Base-by-base conservation (phyloP, 2,888 invertebrate species). In the Xestia rhomboidea region DNA sequence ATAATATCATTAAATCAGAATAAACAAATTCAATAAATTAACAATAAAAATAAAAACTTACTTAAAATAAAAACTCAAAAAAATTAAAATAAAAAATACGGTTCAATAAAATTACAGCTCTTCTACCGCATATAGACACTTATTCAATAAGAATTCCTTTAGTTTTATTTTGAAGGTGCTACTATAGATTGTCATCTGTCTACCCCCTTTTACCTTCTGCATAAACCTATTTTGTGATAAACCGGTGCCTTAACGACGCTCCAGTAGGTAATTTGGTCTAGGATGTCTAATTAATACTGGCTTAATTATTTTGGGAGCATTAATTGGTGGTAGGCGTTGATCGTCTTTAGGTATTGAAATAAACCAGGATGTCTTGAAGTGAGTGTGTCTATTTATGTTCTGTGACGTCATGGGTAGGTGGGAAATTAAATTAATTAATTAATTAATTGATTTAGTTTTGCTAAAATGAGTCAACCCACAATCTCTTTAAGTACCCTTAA, bases 201-300 rank as follows among this genome's bases (percentile, higher is more conserved):
- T 30, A 30, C 10, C 8, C 2, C 30, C 18, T 21, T 15, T 15
- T 4, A 11, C 34, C 57, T 79, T 74, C 57, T 81, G 41, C 11
- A 11, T 15, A 4, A 38, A 49, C 10, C 41, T 81, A 8, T 60
- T 27, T 44, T n/a, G 34, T 51, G 44, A 27, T 18, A 68, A 21
- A 64, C 68, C 34, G 63, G 57, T 21, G 73, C 64, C 73, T 74
- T 86, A 89, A 89, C 79, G 89, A 88, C 62, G 81, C 70, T 68
- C 62, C 72, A 60, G 69, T 73, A 76, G 76, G 81, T 76, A 83
- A 82, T 88, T 87, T 76, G 64, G 71, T 68, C 81, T 79, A 77
- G 68, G 27, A 76, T 70, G 73, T 83, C 84, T 81, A 85, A 88
- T 88, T 86, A 87, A 87, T 86, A 78, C 71, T n/a, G 75, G 62